These are phyloP conservation scores for Cyanoliseus patagonus DNA, from an alignment of 2,113 vertebrate genomes.

Conservation along the genomic window DNA sequence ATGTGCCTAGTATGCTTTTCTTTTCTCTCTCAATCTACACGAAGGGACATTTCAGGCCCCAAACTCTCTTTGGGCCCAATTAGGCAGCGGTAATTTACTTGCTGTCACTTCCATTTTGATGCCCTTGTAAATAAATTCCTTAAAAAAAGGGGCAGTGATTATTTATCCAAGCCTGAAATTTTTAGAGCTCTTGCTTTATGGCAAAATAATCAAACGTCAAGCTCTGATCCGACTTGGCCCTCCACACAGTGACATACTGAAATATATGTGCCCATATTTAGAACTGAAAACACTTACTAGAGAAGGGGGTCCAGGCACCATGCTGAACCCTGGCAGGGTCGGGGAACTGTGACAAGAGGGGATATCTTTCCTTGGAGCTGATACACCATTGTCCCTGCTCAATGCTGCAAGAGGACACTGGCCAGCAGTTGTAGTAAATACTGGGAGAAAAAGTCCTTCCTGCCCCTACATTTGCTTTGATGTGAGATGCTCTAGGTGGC, in stretches of 20 bases:
- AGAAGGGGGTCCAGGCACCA: not conserved
- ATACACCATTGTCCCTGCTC: not conserved
- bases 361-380: not conserved
- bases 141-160: not conserved
- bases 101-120: constrained; percentile 32
- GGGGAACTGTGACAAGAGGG: not conserved
- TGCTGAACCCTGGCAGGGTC: not conserved
- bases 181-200: not conserved
- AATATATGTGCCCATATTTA: not conserved
- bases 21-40: not conserved
- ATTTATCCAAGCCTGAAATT: constrained; percentile 11
- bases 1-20: not conserved
- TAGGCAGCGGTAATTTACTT: constrained; percentile 29
- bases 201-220: not conserved
- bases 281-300: not conserved
- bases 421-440: not conserved
- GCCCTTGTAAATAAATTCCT: not conserved
- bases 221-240: not conserved
- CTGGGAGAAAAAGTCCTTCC: not conserved
- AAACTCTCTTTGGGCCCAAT: constrained; percentile 35
- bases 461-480: not conserved
- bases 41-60: constrained; percentile 1
- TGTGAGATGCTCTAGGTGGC: not conserved
- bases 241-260: not conserved
- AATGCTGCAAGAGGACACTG: not conserved